These are phyloP conservation scores for Tiliacea citrago DNA, from an alignment of 2,888 invertebrate species.

Conservation along the genomic window DNA sequence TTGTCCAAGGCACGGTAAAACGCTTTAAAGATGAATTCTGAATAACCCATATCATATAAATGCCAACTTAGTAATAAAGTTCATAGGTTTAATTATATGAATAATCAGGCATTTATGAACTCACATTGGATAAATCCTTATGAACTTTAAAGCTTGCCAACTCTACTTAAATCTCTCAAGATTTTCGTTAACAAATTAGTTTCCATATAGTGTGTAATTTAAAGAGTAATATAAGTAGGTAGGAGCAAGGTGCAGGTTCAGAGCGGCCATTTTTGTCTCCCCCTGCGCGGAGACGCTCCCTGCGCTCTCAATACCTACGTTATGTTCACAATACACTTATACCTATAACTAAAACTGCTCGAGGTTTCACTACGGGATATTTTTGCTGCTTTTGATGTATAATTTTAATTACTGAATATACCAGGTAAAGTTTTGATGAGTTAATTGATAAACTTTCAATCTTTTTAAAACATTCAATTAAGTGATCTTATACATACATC, in stretches of 20 bases:
- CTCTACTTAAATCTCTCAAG: neutral
- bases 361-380: slow-evolving; percentile 31
- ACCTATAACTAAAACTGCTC: slow-evolving; percentile 47
- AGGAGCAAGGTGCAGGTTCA: slow-evolving; percentile 73
- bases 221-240: slow-evolving; percentile 60
- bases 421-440: neutral
- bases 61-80: neutral
- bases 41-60: neutral
- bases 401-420: neutral
- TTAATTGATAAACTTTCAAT: neutral
- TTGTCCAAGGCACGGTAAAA: neutral
- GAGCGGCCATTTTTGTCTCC: slow-evolving; percentile 88
- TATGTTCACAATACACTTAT: slow-evolving; percentile 53
- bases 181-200: slow-evolving; percentile 39
- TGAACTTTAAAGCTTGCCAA: neutral
- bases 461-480: neutral
- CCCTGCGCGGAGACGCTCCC: slow-evolving; percentile 74
- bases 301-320: slow-evolving; percentile 62
- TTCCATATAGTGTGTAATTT: slow-evolving; percentile 51
- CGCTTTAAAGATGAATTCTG: neutral
- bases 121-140: neutral
- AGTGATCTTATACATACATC: neutral
- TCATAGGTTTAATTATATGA: neutral
- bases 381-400: slow-evolving; percentile 38
- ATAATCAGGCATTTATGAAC: neutral